These are phyloP conservation scores for Aporophyla lueneburgensis DNA, from an alignment of 2,888 invertebrate genomes.

Conservation along the genomic window DNA sequence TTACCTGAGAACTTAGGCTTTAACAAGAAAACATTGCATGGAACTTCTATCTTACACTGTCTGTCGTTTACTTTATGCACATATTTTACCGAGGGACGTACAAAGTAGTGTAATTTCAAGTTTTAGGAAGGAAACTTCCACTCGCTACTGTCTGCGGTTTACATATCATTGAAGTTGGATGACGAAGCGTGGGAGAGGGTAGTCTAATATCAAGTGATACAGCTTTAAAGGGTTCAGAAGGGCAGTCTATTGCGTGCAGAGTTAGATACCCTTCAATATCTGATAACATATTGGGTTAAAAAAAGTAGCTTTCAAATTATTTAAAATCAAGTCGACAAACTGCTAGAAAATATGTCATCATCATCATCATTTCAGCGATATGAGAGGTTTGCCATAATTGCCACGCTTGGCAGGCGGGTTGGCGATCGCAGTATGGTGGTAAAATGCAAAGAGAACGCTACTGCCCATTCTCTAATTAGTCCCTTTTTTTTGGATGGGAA, in stretches of 20 bases:
- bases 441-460: too few relatives aligned
- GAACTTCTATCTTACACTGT: conserved; percentile 28
- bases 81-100: conserved; percentile 35
- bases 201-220: background rate
- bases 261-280: background rate
- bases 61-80: background rate
- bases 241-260: background rate
- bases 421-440: too few relatives aligned
- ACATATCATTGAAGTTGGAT: conserved; percentile 28
- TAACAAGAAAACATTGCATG: background rate
- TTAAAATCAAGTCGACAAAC: too few relatives aligned
- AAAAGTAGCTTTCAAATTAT: background rate
- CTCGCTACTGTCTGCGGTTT: conserved; percentile 8
- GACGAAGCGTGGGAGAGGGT: background rate
- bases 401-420: too few relatives aligned
- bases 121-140: conserved; percentile 18
- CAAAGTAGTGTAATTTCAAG: conserved; percentile 34
- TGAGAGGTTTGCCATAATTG: too few relatives aligned
- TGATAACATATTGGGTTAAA: background rate
- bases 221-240: background rate
- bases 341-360: too few relatives aligned
- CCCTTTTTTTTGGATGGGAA: too few relatives aligned
- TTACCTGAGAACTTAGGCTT: background rate
- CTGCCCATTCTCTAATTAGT: too few relatives aligned
- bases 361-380: too few relatives aligned